Conservation (phyloP, 2,113 vertebrate genomes). For the Cryptoleucopteryx plumbea region DNA sequence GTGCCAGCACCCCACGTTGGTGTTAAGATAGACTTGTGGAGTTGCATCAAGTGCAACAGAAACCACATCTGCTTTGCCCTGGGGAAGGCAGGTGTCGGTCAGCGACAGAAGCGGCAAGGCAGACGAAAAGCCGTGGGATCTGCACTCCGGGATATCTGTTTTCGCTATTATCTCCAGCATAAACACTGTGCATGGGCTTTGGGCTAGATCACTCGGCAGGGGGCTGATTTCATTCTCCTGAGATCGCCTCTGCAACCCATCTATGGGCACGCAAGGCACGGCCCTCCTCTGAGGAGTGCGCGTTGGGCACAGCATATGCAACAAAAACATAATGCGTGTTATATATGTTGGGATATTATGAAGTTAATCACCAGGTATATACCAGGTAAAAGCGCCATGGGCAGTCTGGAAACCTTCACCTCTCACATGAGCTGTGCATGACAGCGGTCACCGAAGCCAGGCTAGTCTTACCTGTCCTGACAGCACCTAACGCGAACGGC, state of each 20-base stretch:
- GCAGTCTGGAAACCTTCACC: neutral
- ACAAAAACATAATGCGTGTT: neutral
- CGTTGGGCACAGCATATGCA: neutral
- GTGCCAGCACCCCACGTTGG: neutral
- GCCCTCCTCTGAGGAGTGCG: neutral
- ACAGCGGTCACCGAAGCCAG: neutral
- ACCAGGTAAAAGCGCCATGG: neutral
- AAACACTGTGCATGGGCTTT: neutral
- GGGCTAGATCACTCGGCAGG: neutral
- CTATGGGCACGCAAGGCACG: neutral
- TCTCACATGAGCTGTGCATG: neutral
- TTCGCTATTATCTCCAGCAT: neutral
- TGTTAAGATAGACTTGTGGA: neutral
- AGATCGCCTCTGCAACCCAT: neutral
- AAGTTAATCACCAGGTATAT: neutral
- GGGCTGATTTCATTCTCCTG: neutral
- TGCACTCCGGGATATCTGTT: neutral
- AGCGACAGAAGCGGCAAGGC: neutral
- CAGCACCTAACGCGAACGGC: fast-evolving
- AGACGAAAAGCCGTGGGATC: neutral
- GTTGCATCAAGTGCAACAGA: neutral
- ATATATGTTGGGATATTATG: neutral
- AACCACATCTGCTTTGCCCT: neutral
- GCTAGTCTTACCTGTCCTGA: neutral
- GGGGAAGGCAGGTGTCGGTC: neutral